These are phyloP conservation scores for Mustela lutreola DNA, from an alignment of 2,113 vertebrate genomes.

Conservation along the genomic window DNA sequence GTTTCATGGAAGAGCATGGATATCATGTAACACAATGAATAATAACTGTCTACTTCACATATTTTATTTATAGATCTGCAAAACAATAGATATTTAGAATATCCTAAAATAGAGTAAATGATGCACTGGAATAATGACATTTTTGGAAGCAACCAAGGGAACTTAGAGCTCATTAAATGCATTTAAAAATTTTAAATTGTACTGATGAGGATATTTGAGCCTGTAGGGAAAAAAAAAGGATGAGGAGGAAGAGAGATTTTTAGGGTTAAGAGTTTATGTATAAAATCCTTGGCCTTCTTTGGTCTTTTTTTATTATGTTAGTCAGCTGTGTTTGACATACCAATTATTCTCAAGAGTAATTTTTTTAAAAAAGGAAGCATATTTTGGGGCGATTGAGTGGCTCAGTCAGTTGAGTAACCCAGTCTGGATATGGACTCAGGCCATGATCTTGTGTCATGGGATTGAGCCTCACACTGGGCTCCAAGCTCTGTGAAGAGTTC, in stretches of 20 bases:
- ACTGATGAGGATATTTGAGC: background rate
- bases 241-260: background rate
- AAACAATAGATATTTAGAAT: conserved; percentile 21
- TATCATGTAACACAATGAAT: background rate
- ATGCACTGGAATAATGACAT: background rate
- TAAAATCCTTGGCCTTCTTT: background rate
- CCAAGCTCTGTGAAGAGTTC: background rate
- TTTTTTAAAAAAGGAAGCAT: background rate
- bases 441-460: background rate
- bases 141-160: background rate
- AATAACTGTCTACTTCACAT: background rate
- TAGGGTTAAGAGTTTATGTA: background rate
- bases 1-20: background rate
- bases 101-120: background rate
- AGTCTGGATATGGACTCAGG: background rate
- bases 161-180: background rate
- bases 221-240: background rate
- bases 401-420: background rate
- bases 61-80: conserved; percentile 27
- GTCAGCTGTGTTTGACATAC: background rate
- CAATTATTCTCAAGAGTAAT: background rate
- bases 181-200: conserved; percentile 32
- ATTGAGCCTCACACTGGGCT: background rate
- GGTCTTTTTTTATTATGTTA: background rate
- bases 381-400: background rate